These are phyloP conservation scores for Schizothorax lantsangensis DNA, from an alignment of 2,797 vertebrate species.

Conservation along the genomic window DNA sequence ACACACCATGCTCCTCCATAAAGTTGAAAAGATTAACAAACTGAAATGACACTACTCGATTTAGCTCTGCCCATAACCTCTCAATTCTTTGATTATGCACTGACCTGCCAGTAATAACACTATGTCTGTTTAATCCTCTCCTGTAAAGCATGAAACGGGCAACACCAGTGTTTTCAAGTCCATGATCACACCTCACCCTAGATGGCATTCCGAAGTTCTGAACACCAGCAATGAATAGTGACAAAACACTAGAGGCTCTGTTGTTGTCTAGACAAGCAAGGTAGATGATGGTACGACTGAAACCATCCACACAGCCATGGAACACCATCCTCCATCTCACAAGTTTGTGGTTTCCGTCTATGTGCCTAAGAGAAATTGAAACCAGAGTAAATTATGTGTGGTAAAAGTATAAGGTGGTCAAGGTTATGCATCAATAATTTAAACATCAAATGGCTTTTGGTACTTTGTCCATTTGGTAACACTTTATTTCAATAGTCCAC, in stretches of 20 bases:
- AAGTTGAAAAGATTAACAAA: neutral
- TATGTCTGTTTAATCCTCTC: slow-evolving; percentile 9
- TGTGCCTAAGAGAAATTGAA: slow-evolving; percentile 34
- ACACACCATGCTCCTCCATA: neutral
- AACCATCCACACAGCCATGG: no score
- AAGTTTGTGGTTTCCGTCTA: slow-evolving; percentile 54
- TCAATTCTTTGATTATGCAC: slow-evolving; percentile 47
- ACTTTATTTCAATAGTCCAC: no score
- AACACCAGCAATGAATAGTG: no score
- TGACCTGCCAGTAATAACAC: slow-evolving; percentile 32
- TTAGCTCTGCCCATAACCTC: slow-evolving; percentile 42
- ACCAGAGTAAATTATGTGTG: neutral
- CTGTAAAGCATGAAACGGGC: slow-evolving; percentile 32
- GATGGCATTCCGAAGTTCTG: no score
- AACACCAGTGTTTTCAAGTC: neutral
- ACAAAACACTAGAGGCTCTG: no score
- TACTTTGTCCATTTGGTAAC: no score
- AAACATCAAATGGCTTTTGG: no score
- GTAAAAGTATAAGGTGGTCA: neutral
- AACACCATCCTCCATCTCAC: neutral
- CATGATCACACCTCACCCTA: neutral
- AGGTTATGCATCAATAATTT: neutral
- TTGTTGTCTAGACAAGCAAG: no score
- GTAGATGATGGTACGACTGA: no score
- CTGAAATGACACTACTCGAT: slow-evolving; percentile 35